Base-by-base conservation (phyloP, 2,797 vertebrate genomes). In the Enoplosus armatus region DNA sequence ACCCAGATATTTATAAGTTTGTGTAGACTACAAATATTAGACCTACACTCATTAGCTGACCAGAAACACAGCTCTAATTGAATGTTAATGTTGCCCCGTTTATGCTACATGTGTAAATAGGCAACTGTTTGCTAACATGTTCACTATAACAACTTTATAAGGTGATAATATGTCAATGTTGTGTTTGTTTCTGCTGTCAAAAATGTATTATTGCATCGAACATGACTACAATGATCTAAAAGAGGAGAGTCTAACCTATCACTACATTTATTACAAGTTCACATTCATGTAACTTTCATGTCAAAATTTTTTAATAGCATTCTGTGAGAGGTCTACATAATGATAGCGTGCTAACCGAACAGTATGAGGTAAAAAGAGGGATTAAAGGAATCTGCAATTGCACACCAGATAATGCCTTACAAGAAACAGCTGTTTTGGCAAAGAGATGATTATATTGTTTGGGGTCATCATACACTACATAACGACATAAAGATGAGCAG, bases 391-490 rank as follows among this genome's bases (percentile, higher is more conserved):
- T 68, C 33, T 74, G 41, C 6, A 56, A 22, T 37, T 31, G 26
- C 54, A 72, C n/a, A 43, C 7, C 47, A 60, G 31, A 33, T 14
- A 31, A 35, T 45, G 27, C 18, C 6, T 29, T 47, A 35, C 59
- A 70, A 55, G 41, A 71, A 45, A 53, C 37, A 58, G 8, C 12
- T 11, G 35, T 58, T 80, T 31, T 59, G 35, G 9, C 37, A 14
- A 33, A 67, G 22, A 45, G 26, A 26, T 43, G 5, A 62, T 75
- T 59, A 27, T 50, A 62, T 64, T 47, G 1, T 27, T 51, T n/a
- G 20, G 43, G 29, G 33, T 43, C 26, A 22, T 65, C 14, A n/a
- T 8, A 41, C 6, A 55, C 14, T 3, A 29, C 10, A 45, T 29
- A 27, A 0, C 14, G 3, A 59, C 22, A 58, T 8, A 26, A 2